Conservation (phyloP, 2,797 vertebrate species). For the Acanthis flammea region DNA sequence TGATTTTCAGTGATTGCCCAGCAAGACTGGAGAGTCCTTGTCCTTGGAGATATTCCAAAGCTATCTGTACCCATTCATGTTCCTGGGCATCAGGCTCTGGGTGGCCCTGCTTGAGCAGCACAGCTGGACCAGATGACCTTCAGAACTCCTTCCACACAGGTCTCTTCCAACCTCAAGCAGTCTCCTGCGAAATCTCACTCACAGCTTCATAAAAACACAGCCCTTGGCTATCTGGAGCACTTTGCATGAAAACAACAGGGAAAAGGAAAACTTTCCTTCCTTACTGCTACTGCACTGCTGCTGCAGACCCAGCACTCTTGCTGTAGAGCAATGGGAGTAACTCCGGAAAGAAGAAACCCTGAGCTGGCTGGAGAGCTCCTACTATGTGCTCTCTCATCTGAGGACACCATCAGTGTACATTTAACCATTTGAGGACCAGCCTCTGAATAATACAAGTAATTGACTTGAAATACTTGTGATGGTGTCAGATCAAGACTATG, state of each 20-base stretch:
- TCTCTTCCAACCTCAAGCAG: background rate
- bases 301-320: background rate
- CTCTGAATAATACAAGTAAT: background rate
- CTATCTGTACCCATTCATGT: fast-evolving
- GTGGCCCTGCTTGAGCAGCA: background rate
- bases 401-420: background rate
- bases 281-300: fast-evolving
- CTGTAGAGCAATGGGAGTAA: background rate
- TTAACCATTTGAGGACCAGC: background rate
- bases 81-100: background rate
- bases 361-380: background rate
- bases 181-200: background rate
- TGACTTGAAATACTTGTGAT: background rate
- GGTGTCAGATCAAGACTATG: background rate
- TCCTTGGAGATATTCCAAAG: background rate
- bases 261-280: background rate
- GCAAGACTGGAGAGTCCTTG: background rate
- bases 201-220: background rate
- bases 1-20: background rate
- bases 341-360: background rate
- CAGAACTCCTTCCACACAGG: background rate
- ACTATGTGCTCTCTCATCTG: background rate
- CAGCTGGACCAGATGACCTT: background rate
- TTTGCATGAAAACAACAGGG: background rate
- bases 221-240: background rate